These are phyloP conservation scores for Phataginus tetradactyla DNA, from an alignment of 2,797 vertebrate genomes.

Conservation along the genomic window DNA sequence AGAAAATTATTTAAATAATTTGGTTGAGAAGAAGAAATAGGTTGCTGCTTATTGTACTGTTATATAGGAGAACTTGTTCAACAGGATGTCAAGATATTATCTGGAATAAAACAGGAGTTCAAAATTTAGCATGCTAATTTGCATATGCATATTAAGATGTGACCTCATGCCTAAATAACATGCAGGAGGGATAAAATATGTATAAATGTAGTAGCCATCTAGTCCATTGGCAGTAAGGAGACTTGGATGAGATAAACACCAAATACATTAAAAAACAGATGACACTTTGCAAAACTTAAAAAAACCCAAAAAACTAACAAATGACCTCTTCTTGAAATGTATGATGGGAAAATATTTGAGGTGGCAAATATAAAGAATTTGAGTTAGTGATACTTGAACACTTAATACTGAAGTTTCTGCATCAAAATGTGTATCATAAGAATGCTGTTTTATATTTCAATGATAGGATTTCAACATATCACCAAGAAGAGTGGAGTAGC, in stretches of 20 bases:
- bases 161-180: background rate
- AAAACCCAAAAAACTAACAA: background rate
- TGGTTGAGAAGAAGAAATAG: background rate
- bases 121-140: background rate
- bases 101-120: constrained; percentile 15
- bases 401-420: constrained; percentile 4
- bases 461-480: background rate
- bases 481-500: background rate
- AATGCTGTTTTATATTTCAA: constrained; percentile 6
- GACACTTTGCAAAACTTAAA: background rate
- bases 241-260: background rate
- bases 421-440: background rate
- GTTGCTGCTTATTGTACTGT: background rate
- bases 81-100: background rate
- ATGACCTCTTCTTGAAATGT: background rate
- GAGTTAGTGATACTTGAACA: background rate
- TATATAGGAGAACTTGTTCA: background rate
- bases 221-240: constrained; percentile 2
- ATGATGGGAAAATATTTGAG: background rate
- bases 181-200: background rate
- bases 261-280: background rate
- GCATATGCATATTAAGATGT: background rate
- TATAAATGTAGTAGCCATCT: background rate
- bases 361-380: background rate
- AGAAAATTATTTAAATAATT: background rate